Percentiles rank a stretch among this genome's conserved stretches.
Evolutionary conservation across 2,797 vertebrate species (phyloP).

Genomic region (Silurus lanzhouensis): DNA sequence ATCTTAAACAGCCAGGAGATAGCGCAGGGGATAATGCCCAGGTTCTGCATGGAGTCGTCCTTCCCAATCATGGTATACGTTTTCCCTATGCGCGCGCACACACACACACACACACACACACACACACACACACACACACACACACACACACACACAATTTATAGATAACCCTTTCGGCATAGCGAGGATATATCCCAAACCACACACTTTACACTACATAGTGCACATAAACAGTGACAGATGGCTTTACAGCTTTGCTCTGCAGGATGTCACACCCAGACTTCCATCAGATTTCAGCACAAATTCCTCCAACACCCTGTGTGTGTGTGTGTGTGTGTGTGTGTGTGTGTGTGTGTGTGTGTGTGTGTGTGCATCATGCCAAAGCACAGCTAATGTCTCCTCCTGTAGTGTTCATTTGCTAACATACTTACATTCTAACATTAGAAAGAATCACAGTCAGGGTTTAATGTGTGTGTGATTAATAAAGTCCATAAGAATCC

Average conservation of each 20-base stretch:
- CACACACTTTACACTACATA: neutral
- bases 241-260: slow-evolving; percentile 29
- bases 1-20: slow-evolving; percentile 98
- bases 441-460: no score
- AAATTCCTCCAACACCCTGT: neutral
- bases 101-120: slow-evolving; percentile 27
- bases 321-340: neutral
- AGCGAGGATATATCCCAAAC: neutral
- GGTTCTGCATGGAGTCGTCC: slow-evolving; percentile 92
- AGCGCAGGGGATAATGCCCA: slow-evolving; percentile 95
- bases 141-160: slow-evolving; percentile 47
- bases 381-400: neutral
- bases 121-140: slow-evolving; percentile 21
- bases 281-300: neutral
- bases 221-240: slow-evolving; percentile 23
- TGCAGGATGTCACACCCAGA: slow-evolving; percentile 17
- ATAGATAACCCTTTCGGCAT: neutral
- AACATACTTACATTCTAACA: neutral
- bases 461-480: neutral
- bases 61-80: slow-evolving; percentile 97
- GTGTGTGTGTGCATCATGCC: neutral
- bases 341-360: neutral
- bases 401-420: neutral
- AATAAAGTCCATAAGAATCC: neutral
- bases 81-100: slow-evolving; percentile 79